Base-by-base conservation (phyloP, 2,797 vertebrate species). In the Rhinatrema bivittatum region DNA sequence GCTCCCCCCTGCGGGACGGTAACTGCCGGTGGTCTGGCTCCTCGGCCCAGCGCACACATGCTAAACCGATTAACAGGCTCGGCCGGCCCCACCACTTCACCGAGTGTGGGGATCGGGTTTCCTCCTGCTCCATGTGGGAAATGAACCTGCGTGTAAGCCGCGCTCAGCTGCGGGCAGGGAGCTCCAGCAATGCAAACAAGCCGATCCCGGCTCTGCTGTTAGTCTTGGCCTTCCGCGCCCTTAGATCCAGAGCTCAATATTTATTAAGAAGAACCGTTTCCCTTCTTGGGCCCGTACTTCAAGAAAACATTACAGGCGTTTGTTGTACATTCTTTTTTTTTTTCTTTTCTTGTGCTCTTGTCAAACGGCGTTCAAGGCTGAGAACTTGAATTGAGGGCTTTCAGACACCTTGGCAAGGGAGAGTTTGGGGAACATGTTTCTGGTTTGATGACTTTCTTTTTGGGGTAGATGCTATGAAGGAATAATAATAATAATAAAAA, bases 11-110 rank as follows among this genome's bases (percentile, higher is more conserved):
- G n/a, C n/a, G 76, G 69, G 74, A 70, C 55, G 36, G 16, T 11
- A 39, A 40, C 50, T 40, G 60, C 38, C 50, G 81, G 82, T 86
- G 73, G 84, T 85, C 79, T 72, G 62, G 70, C 76, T 82, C 63
- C 76, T 72, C 68, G 39, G 54, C 68, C 75, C 73, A 50, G 82
- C 75, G 82, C 78, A 82, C 88, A 93, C 81, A 78, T 90, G 87
- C 79, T 91, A 78, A 88, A 90, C 81, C 91, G 79, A 90, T 93
- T 87, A 89, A 84, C 65, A 69, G 81, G 85, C 82, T 85, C 85
- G 68, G 77, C 70, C 80, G 86, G 73, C 87, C 78, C 81, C 74
- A 64, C n/a, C 65, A 65, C 66, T 74, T 81, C 78, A 64, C 80
- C 76, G 81, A 76, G n/a, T n/a, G 70, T 44, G 52, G 63, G 83